A percentile compares a stretch with the other conserved stretches of the same genome.
Conservation (phyloP, 2,888 invertebrate genomes). For the Xestia sexstrigata region DNA sequence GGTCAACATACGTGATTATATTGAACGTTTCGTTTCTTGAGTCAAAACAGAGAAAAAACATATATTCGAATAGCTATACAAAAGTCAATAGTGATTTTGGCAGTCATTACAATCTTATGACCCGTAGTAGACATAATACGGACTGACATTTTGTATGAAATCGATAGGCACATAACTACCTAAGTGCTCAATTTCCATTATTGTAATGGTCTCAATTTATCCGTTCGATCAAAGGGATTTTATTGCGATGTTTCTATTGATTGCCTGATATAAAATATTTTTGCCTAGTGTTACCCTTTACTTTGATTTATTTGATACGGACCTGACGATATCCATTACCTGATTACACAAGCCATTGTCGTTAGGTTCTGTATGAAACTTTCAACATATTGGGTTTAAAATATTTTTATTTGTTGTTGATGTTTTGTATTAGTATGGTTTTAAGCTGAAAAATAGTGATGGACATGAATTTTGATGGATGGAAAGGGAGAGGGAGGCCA, state of each 20-base stretch:
- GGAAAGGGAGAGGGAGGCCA: no score
- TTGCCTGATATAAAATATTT: constrained; percentile 56
- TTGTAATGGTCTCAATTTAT: constrained; percentile 40
- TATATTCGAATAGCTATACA: no score
- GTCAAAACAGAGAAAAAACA: not conserved
- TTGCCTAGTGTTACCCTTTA: constrained; percentile 53
- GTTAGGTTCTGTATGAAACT: constrained; percentile 31
- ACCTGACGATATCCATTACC: constrained; percentile 63
- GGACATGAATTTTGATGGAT: no score
- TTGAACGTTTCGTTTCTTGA: no score
- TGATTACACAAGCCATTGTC: constrained; percentile 67
- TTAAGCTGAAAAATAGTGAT: no score
- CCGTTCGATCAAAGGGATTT: constrained; percentile 35
- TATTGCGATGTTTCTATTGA: constrained; percentile 58
- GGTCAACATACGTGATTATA: no score
- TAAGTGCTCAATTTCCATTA: constrained; percentile 33
- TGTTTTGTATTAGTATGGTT: constrained; percentile 11
- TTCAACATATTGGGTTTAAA: constrained; percentile 28
- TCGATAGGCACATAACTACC: constrained; percentile 16
- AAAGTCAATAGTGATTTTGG: not conserved
- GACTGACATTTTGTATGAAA: not conserved
- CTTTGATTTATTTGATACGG: constrained; percentile 59
- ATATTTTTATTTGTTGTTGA: constrained; percentile 10
- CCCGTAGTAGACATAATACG: constrained; percentile 1
- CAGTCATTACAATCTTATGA: not conserved